Percentiles rank a stretch among this genome's conserved stretches.
phyloP scores from a whole-genome alignment of 2,113 vertebrate genomes.

The Salvelinus sp. region DNA sequence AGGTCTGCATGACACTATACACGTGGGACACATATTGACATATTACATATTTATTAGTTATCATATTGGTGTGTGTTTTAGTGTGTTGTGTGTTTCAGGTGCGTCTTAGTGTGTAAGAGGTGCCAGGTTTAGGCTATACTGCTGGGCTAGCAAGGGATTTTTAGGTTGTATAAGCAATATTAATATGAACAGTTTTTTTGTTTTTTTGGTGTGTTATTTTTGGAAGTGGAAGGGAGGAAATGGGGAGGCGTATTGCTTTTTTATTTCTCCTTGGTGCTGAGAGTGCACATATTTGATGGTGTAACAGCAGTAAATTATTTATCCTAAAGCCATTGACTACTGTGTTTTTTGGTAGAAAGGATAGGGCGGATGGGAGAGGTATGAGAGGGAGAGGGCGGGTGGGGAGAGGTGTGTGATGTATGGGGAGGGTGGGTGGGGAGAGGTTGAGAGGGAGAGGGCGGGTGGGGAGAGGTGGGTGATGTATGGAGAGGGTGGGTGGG shows the following conservation, averaged over 20 bases:
- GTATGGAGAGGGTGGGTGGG: too few relatives aligned
- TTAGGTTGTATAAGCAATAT: conserved; percentile 56
- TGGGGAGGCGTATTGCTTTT: conserved; percentile 21
- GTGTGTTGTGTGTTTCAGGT: not conserved
- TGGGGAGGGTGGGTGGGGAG: too few relatives aligned
- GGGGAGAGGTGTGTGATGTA: too few relatives aligned
- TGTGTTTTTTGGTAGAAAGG: not conserved
- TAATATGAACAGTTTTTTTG: conserved; percentile 43
- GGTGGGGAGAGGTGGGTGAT: too few relatives aligned
- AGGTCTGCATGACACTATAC: too few relatives aligned
- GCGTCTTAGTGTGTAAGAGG: conserved; percentile 2
- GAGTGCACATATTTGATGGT: conserved; percentile 55
- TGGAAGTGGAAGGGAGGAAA: conserved; percentile 12
- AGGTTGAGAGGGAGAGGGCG: too few relatives aligned
- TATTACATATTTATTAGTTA: too few relatives aligned
- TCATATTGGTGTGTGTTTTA: not conserved
- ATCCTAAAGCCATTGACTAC: conserved; percentile 45
- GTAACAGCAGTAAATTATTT: conserved; percentile 73
- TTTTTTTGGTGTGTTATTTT: conserved; percentile 20
- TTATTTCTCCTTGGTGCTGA: conserved; percentile 50
- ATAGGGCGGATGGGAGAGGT: conserved; percentile 2
- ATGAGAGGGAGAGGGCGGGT: conserved; percentile 7
- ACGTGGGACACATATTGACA: too few relatives aligned
- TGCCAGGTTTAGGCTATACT: conserved; percentile 34
- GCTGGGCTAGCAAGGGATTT: conserved; percentile 39